These are phyloP conservation scores for Pollicipes pollicipes DNA, from an alignment of 1,140 invertebrate species.

Conservation along the genomic window DNA sequence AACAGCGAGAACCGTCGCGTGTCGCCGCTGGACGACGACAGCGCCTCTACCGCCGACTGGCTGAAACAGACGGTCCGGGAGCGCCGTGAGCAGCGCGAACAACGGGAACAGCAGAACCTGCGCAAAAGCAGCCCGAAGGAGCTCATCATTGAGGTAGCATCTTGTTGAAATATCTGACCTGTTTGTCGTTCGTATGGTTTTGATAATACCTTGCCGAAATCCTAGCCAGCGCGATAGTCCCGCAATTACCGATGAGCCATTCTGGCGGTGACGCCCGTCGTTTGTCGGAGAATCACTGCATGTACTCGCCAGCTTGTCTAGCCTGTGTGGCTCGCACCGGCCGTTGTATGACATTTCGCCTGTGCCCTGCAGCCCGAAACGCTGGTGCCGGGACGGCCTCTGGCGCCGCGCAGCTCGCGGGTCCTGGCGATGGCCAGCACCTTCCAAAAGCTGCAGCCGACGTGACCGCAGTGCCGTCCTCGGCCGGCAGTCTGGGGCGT, in stretches of 20 bases:
- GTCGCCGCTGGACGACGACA: constrained; percentile 15
- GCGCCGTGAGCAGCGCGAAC: constrained; percentile 51
- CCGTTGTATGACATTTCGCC: no score
- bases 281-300: no score
- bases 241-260: no score
- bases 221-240: no score
- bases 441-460: constrained; percentile 19
- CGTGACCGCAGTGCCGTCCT: neutral
- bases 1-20: constrained; percentile 8
- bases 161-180: no score
- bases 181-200: no score
- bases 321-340: no score
- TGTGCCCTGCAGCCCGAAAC: neutral
- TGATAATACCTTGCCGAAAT: no score
- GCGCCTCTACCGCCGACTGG: constrained; percentile 19
- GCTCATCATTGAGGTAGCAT: constrained; percentile 19
- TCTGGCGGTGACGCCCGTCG: no score
- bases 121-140: constrained; percentile 5
- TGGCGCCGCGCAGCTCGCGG: constrained; percentile 17
- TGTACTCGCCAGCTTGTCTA: no score
- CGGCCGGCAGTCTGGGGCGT: no score
- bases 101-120: constrained; percentile 43
- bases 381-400: constrained; percentile 14
- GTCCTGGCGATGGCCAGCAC: constrained; percentile 20
- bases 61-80: constrained; percentile 39